Percentiles rank a stretch among this genome's conserved stretches.
Conservation (phyloP, 1,140 invertebrate genomes). For the Anoplophora glabripennis region DNA sequence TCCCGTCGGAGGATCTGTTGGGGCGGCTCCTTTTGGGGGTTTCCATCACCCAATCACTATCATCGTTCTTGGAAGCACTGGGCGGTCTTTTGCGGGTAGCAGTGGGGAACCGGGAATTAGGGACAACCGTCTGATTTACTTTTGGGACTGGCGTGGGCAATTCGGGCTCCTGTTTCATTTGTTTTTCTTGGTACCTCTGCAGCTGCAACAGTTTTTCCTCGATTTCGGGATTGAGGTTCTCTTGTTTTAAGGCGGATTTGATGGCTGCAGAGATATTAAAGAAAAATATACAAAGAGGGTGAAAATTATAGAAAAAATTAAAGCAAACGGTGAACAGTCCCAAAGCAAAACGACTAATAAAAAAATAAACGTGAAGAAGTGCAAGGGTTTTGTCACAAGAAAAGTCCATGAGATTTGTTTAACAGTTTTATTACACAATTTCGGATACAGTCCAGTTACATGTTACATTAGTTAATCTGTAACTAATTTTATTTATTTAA, state of each 20-base stretch:
- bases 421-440: constrained; percentile 37
- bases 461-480: constrained; percentile 24
- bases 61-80: constrained; percentile 47
- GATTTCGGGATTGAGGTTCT: constrained; percentile 88
- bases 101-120: constrained; percentile 17
- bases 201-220: constrained; percentile 87
- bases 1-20: constrained; percentile 32
- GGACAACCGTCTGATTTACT: constrained; percentile 32
- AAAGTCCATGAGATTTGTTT: constrained; percentile 29
- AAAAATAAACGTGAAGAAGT: constrained; percentile 34
- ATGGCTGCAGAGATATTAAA: constrained; percentile 58
- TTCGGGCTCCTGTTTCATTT: constrained; percentile 61
- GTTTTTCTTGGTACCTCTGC: constrained; percentile 81
- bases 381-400: constrained; percentile 39
- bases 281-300: constrained; percentile 25
- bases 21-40: constrained; percentile 51
- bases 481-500: constrained; percentile 14
- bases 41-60: constrained; percentile 57
- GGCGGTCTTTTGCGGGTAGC: constrained; percentile 39
- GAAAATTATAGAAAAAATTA: constrained; percentile 18
- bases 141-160: constrained; percentile 34
- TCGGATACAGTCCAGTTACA: constrained; percentile 37
- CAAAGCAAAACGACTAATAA: constrained; percentile 48
- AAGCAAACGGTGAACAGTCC: constrained; percentile 29
- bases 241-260: constrained; percentile 78